A percentile compares a stretch with the other conserved stretches of the same genome.
phyloP scores from a whole-genome alignment of 2,888 invertebrate genomes.

The Cheilosia pagana region DNA sequence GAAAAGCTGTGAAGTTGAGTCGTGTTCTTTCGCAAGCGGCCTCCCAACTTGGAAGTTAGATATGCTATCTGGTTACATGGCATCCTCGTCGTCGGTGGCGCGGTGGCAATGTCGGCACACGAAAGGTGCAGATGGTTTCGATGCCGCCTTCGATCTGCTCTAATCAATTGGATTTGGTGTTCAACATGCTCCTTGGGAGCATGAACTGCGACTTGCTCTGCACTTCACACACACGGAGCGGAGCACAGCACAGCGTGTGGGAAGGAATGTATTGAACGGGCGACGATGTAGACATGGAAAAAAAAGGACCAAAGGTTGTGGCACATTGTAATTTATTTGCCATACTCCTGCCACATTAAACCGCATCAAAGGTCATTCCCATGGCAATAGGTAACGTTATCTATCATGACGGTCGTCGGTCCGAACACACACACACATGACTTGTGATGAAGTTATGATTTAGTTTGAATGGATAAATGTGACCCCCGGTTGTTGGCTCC shows the following conservation, averaged over 20 bases:
- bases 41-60: constrained; percentile 28
- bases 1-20: constrained; percentile 50
- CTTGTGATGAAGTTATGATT: constrained; percentile 72
- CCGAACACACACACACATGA: constrained; percentile 40
- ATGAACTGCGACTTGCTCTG: constrained; percentile 61
- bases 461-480: constrained; percentile 62
- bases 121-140: constrained; percentile 56
- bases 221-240: constrained; percentile 7
- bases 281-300: constrained; percentile 29
- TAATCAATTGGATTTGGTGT: constrained; percentile 73
- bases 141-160: constrained; percentile 67
- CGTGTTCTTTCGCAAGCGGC: constrained; percentile 52
- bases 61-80: constrained; percentile 69
- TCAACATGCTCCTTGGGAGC: constrained; percentile 73
- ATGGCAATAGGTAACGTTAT: constrained; percentile 12
- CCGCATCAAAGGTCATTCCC: constrained; percentile 71
- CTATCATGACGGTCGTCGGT: not conserved
- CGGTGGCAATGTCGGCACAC: constrained; percentile 50
- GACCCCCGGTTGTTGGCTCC: constrained; percentile 17
- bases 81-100: constrained; percentile 23
- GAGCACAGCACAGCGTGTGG: not conserved
- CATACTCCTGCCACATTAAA: constrained; percentile 58
- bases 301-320: constrained; percentile 59
- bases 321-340: constrained; percentile 61
- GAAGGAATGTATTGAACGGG: constrained; percentile 15